Base-by-base conservation (phyloP, 2,113 vertebrate species). In the Tringa solitaria region DNA sequence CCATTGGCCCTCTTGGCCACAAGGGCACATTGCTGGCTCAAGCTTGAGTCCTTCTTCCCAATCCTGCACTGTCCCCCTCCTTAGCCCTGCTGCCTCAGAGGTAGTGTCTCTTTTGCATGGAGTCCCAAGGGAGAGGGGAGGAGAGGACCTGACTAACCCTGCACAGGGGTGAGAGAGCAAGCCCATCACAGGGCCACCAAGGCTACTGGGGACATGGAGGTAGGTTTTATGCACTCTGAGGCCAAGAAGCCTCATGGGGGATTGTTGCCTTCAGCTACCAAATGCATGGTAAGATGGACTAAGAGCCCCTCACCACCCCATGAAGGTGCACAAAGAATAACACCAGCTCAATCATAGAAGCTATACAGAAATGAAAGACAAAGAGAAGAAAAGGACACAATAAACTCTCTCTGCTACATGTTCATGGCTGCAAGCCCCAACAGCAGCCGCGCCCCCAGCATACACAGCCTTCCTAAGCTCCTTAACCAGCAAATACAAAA, bases 131-230 rank as follows among this genome's bases (percentile, higher is more conserved):
- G 12, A 81, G 41, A 54, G 26, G 21, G 51, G 12, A 68, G 16
- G 28, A 63, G 17, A 27, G 1, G 35, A 43, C 11, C 53, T 35
- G 28, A 57, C 24, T 74, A 37, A 28, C 11, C 6, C 24, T 14
- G 56, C 33, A 69, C 0, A 0, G 23, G 5, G 8, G 9, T 74
- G 43, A 57, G 33, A 68, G 18, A 1, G 1, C 14, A 27, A 74
- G 60, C 14, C 59, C 2, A 1, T 19, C 59, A 30, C 28, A 78
- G 28, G 41, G 33, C 21, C 60, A 48, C n/a, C 16, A 37, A 70
- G 23, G 19, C 22, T 30, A 39, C 0, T 46, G 17, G 15, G 4
- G 43, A 84, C 24, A 30, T 50, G 48, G 14, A 63, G 14, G 24
- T 10, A 67, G 32, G 12, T 48, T 78, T 84, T 50, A 59, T 26